Base-by-base conservation (phyloP, 2,888 invertebrate species). In the Ommatoiulus sabulosus region DNA sequence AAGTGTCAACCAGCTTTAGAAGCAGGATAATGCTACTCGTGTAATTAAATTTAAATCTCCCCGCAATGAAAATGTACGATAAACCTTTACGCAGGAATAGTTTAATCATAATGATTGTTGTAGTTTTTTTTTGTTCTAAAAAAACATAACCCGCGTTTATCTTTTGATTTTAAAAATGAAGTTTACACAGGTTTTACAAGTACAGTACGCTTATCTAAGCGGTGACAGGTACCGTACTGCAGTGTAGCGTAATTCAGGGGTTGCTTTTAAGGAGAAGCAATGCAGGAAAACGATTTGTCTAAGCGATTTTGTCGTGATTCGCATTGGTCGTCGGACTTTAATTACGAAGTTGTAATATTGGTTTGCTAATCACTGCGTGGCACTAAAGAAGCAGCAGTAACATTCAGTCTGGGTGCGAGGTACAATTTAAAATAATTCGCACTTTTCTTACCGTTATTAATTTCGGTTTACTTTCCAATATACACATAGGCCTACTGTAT, bases 31-130 rank as follows among this genome's bases (percentile, higher is more conserved):
- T 35, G 80, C 20, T 80, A 35, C 35, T 12, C 10, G 80, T 35
- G 80, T 80, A 80, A 80, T 80, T 80, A 80, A 80, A 80, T 80
- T 35, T 80, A 24, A 7, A 10, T 80, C 17, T 57, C 35, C 35
- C 24, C 24, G 20, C 8, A 35, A 35, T 35, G 80, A 80, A 80
- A 10, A 24, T 80, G 12, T 10, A n/a, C n/a, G n/a, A n/a, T 80
- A 80, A 80, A 12, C 80, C 20, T 20, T 35, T 72, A 24, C 17
- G 6, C 20, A 80, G 12, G 80, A 7, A 35, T 20, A 24, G 1
- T 72, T 72, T 72, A 2, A 6, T 8, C 24, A 17, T 72, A 4
- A 24, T 72, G n/a, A 0, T 72, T 10, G 24, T 7, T 72, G 24
- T 72, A 8, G 72, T 24, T 63, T 63, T 63, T n/a, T n/a, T 7